Evolutionary conservation across 1,140 invertebrate species (phyloP), one percentile per base, ranked within the genome.

Genomic region (Thaumetopoea pityocampa): DNA sequence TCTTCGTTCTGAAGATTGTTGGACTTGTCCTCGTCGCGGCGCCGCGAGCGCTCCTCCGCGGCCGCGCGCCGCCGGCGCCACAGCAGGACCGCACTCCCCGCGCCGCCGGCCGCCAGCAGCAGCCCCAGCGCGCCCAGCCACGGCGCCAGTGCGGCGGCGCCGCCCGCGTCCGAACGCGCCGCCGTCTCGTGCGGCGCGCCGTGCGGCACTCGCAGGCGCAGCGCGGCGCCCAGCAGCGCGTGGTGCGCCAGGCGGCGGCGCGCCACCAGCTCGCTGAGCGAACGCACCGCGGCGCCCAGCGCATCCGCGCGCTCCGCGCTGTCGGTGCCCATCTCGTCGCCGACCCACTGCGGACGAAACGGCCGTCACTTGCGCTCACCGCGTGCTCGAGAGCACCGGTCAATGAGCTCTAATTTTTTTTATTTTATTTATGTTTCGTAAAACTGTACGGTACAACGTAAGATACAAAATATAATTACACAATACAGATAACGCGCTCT

Each of bases 1-100:
- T 96, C 94, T 67, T 96, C 94, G 72, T 96, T 96, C 67, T 96
- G 94, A 23, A 95, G 81, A 69, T 96, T 96, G 62, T 95, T 95
- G 0, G 92, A 93, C 63, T 95, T 95, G 58, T 95, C 93, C 70
- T 94, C 92, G 55, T 93, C 92, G 48, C 92, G 90, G 64, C 91
- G 90, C 6, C 91, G 87, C 55, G 88, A 88, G 52, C 77, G 90
- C 40, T 74, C 87, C 56, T 86, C 89, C 51, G 86, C 88, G 52
- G 86, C 86, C 70, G 70, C 64, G 88, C 85, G 68, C 82, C 69
- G 68, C 87, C 54, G 63, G 33, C 88, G 72, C 66, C 88, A 70
- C 51, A 89, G 76, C 9, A 89, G 44, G 20, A 87, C 22, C 12
- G 60, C 60, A 32, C 76, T 66, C 22, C 86, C 38, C 50, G 85